phyloP scores from a whole-genome alignment of 1,140 invertebrate genomes.

The Drosophila mayri region DNA sequence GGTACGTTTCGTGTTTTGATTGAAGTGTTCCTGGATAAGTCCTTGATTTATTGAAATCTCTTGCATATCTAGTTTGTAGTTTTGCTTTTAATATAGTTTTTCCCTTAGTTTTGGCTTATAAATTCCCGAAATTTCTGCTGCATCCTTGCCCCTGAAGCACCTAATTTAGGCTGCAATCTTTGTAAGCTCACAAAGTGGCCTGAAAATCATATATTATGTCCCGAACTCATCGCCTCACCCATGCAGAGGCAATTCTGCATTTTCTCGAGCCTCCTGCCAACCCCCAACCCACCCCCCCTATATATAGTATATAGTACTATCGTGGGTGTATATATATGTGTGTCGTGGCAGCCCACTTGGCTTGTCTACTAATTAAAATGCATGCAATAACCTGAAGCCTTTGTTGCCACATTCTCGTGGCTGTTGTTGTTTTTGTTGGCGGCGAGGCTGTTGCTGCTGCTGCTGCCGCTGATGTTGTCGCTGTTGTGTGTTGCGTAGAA shows the following conservation, averaged over 20 bases:
- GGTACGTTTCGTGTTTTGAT: neutral
- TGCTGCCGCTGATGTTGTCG: conserved; percentile 31
- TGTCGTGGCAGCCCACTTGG: conserved; percentile 74
- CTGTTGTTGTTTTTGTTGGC: conserved; percentile 49
- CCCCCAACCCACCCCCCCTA: too few relatives aligned
- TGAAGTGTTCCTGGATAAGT: neutral
- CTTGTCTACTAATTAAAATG: conserved; percentile 83
- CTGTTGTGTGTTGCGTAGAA: conserved; percentile 67
- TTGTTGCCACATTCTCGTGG: conserved; percentile 75
- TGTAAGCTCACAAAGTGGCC: neutral
- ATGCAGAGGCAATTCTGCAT: conserved; percentile 40
- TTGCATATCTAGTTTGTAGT: neutral
- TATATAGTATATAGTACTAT: conserved; percentile 11
- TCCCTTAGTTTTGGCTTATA: too few relatives aligned
- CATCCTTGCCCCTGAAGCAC: neutral
- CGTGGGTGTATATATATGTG: neutral
- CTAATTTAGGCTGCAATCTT: too few relatives aligned
- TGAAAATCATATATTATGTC: neutral
- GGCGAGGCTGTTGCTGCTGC: conserved; percentile 45
- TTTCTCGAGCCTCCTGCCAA: conserved; percentile 43
- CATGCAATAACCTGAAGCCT: conserved; percentile 83
- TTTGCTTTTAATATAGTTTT: neutral
- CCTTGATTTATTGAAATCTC: neutral
- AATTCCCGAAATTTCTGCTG: neutral
- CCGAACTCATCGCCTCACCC: conserved; percentile 32